phyloP scores from a whole-genome alignment of 2,888 invertebrate genomes.

The Macrostomum cliftonense region DNA sequence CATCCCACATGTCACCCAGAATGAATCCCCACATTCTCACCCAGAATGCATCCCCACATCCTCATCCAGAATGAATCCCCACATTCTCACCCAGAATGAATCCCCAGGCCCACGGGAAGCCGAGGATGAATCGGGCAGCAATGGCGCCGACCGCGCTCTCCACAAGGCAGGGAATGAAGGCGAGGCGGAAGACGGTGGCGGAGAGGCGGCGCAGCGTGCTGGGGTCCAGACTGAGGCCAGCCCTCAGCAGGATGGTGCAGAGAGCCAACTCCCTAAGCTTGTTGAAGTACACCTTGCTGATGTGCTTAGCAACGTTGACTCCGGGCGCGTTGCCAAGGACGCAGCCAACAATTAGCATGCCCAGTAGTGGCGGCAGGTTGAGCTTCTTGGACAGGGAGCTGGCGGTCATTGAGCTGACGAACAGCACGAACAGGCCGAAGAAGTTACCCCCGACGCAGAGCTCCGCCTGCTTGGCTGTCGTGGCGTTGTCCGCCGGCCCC shows the following conservation, averaged over 20 bases:
- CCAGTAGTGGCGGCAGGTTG: constrained; percentile 24
- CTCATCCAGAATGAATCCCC: no score
- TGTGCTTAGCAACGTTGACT: constrained; percentile 22
- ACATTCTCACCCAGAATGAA: constrained; percentile 52
- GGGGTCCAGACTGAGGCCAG: constrained; percentile 78
- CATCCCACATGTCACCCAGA: no score
- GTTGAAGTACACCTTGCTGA: constrained; percentile 24
- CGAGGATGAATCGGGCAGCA: constrained; percentile 53
- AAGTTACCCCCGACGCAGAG: constrained; percentile 20
- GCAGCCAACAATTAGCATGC: constrained; percentile 30
- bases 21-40: no score
- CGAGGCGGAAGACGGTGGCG: constrained; percentile 49
- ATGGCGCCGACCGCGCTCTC: constrained; percentile 56
- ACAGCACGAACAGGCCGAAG: constrained; percentile 25
- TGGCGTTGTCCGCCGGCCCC: no score
- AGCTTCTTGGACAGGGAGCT: constrained; percentile 22
- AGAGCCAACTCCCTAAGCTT: constrained; percentile 61
- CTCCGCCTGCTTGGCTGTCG: no score
- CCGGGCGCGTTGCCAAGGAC: constrained; percentile 28
- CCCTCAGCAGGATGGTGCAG: constrained; percentile 72
- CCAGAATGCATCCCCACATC: no score
- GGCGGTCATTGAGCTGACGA: constrained; percentile 22
- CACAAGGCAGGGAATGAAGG: constrained; percentile 63
- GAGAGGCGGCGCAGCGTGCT: constrained; percentile 61
- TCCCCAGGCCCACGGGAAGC: constrained; percentile 64